Conservation (phyloP, 53 echinoderm and acorn worm genomes). For the Luidia sarsii region DNA sequence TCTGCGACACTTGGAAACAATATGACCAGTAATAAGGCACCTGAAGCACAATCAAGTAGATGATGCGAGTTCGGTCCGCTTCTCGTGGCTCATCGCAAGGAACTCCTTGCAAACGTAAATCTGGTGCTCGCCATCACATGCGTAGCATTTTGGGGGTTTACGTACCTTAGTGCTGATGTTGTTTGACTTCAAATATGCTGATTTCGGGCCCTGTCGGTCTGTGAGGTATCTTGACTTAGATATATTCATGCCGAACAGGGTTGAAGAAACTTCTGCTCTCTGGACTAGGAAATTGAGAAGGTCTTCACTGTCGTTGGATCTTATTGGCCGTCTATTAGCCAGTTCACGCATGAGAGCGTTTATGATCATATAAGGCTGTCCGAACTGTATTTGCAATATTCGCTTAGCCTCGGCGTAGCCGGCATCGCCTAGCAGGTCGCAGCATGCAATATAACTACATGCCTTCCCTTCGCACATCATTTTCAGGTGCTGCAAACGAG, state of each 20-base stretch:
- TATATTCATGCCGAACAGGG: conserved; percentile 52
- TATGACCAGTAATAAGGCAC: conserved; percentile 41
- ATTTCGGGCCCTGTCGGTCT: neutral
- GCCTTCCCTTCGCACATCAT: conserved; percentile 64
- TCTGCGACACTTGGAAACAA: conserved; percentile 30
- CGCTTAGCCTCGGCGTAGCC: conserved; percentile 41
- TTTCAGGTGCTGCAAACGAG: conserved; percentile 60
- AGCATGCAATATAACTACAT: conserved; percentile 62
- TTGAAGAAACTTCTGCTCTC: conserved; percentile 49
- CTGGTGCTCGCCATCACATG: conserved; percentile 44
- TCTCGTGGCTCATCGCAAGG: conserved; percentile 23
- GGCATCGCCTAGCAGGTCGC: conserved; percentile 58
- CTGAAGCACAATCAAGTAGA: conserved; percentile 57
- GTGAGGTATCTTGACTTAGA: conserved; percentile 25
- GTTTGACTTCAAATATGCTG: conserved; percentile 44
- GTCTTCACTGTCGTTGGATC: conserved; percentile 55
- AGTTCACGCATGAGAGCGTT: conserved; percentile 58
- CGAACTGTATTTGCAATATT: conserved; percentile 46
- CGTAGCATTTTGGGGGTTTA: conserved; percentile 45
- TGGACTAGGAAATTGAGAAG: conserved; percentile 20
- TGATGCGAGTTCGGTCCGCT: conserved; percentile 26
- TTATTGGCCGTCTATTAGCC: conserved; percentile 22
- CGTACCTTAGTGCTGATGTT: conserved; percentile 35
- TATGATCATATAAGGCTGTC: conserved; percentile 57
- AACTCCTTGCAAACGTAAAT: conserved; percentile 46